Base-by-base conservation (phyloP, 2,797 vertebrate genomes). In the Cheirogaleus major region DNA sequence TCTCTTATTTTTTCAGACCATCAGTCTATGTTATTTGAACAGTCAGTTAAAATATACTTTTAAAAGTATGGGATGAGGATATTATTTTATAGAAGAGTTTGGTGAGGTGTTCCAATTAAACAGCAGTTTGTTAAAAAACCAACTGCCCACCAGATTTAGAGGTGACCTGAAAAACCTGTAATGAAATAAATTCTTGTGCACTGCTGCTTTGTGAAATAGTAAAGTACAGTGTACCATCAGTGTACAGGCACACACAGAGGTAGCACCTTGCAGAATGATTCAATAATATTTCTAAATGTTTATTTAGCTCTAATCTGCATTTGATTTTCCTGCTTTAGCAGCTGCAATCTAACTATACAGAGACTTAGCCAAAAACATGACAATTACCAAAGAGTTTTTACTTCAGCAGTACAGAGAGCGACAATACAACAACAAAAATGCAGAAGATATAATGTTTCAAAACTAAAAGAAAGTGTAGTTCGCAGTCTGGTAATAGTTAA, bases 401-500 rank as follows among this genome's bases (percentile, higher is more conserved):
- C 80, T 91, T 85, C 22, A 96, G 96, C 79, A 95, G 95, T 75
- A 52, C 17, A 35, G 91, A 95, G 80, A 67, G 88, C 91, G 97
- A 97, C 94, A 95, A 92, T 90, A 97, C 91, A 96, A 97, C 94
- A 95, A 92, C 91, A 97, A 91, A 97, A 95, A 97, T 6, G 41
- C 65, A 96, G 89, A 96, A 96, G 93, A 94, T 89, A 95, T 93
- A 97, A 95, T 93, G 97, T 95, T 97, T 94, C 23, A 95, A 86
- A 88, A 75, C 17, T 96, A 92, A 96, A 97, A 96, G 76, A 90
- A 79, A 94, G 89, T 78, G 59, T 61, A 96, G 93, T 83, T 95
- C 97, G 91, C 93, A 95, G 78, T 96, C 96, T 97, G 97, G 95
- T 88, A 96, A 96, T 41, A 96, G 97, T 98, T 97, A 70, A 97